phyloP scores from a whole-genome alignment of 2,113 vertebrate species.

The Suncus etruscus region DNA sequence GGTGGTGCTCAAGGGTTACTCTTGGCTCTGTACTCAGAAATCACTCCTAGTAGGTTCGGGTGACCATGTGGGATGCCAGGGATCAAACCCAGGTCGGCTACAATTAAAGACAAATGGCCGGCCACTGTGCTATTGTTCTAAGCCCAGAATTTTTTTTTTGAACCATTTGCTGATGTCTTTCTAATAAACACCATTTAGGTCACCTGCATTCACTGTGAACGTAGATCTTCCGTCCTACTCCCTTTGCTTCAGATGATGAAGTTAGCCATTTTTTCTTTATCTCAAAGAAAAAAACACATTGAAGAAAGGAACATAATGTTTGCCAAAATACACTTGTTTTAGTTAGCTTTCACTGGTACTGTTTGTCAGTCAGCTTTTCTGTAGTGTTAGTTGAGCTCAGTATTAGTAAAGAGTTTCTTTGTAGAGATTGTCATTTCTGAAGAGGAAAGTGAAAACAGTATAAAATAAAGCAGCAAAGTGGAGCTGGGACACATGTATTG shows the following conservation, averaged over 20 bases:
- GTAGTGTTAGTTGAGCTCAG: not conserved
- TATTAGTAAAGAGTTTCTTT: constrained; percentile 49
- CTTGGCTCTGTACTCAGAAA: too few species aligned
- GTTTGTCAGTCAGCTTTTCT: constrained; percentile 11
- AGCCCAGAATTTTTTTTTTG: too few species aligned
- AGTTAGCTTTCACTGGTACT: constrained; percentile 8
- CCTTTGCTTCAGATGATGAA: constrained; percentile 20
- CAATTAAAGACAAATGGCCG: too few species aligned
- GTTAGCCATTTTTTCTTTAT: not conserved
- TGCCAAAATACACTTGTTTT: constrained; percentile 20
- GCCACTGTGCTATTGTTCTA: too few species aligned
- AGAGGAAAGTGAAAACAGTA: constrained; percentile 30
- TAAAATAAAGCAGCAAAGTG: not conserved
- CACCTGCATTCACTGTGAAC: constrained; percentile 13
- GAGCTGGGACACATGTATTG: too few species aligned
- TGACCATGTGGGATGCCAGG: too few species aligned
- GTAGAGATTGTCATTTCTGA: constrained; percentile 39
- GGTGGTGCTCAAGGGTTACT: not conserved
- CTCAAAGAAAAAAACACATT: constrained; percentile 24
- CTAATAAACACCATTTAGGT: not conserved
- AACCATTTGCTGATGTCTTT: not conserved
- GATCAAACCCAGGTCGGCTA: too few species aligned
- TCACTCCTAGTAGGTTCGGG: too few species aligned
- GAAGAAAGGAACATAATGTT: constrained; percentile 28
- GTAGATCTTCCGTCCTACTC: not conserved